phyloP scores from a whole-genome alignment of 1,140 invertebrate species.

The Saxidomus purpurata region DNA sequence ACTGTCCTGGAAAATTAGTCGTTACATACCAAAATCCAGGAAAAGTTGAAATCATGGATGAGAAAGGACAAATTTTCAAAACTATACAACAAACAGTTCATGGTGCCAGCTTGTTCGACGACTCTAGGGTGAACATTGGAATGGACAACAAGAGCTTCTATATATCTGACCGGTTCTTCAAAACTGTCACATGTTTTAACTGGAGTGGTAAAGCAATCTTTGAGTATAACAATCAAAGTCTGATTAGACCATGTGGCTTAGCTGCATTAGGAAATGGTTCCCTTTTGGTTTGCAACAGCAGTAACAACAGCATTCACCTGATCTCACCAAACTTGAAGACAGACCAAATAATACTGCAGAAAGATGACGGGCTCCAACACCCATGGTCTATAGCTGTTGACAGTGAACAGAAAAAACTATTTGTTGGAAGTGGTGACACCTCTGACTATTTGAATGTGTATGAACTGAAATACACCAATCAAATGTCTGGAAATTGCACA shows the following conservation, averaged over 20 bases:
- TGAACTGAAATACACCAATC: background rate
- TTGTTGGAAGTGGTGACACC: background rate
- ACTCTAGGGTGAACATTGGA: background rate
- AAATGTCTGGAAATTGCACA: too few relatives aligned
- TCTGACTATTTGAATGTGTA: background rate
- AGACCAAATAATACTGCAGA: background rate
- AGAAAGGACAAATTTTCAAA: background rate
- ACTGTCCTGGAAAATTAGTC: background rate
- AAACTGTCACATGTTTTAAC: background rate
- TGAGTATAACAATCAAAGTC: background rate
- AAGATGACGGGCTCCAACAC: background rate
- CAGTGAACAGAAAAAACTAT: background rate
- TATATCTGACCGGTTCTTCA: constrained; percentile 13
- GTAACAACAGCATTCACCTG: background rate
- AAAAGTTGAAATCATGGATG: background rate
- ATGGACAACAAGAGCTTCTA: background rate
- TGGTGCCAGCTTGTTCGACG: background rate
- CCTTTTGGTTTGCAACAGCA: background rate
- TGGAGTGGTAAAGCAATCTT: background rate
- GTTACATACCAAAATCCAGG: background rate
- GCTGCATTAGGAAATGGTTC: background rate
- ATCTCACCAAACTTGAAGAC: background rate
- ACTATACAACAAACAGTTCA: background rate
- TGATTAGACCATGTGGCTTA: background rate
- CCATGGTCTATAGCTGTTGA: background rate